Evolutionary conservation across 2,888 invertebrate species (phyloP), one percentile per base, ranked within the genome.

Genomic region (Cantharis lateralis): DNA sequence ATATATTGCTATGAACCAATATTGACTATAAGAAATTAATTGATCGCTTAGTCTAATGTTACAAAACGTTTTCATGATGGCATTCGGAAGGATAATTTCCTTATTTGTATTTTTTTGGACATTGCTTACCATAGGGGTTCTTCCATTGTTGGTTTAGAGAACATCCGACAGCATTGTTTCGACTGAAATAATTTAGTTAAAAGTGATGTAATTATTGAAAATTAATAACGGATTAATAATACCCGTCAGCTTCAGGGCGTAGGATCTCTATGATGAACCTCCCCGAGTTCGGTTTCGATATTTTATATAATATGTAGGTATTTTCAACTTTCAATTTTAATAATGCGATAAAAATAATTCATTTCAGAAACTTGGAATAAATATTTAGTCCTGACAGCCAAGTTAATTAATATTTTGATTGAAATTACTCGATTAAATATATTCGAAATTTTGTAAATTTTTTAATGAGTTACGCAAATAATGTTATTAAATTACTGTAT

Each of bases 1-100:
- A 72, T 71, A 72, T 71, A 71, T 10, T 28, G 26, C 26, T 72
- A 28, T 66, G 72, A 68, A 61, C 66, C 32, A 68, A 72, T 66
- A 72, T 48, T 48, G 48, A n/a, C 48, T 48, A 9, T 48, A 48
- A 48, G 48, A 48, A 48, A 48, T 48, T 48, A 48, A 48, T n/a
- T 48, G n/a, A 7, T 1, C 48, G 48, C 5, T 48, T 48, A 11
- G 26, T 10, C 24, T 20, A 20, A 20, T 20, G 20, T 20, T 20
- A 32, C 32, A 48, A n/a, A 48, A n/a, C 3, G n/a, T n/a, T 48
- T 7, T 0, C 20, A 5, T 20, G n/a, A 3, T 32, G 32, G 7
- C 7, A n/a, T 7, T 4, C 5, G 2, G n/a, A 48, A 7, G n/a
- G 48, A 48, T 48, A n/a, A 48, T 48, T n/a, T 48, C 9, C n/a